A percentile compares a stretch with the other conserved stretches of the same genome.
These are phyloP conservation scores for Otolemur garnettii DNA, from an alignment of 2,113 vertebrate genomes.

Conservation along the genomic window DNA sequence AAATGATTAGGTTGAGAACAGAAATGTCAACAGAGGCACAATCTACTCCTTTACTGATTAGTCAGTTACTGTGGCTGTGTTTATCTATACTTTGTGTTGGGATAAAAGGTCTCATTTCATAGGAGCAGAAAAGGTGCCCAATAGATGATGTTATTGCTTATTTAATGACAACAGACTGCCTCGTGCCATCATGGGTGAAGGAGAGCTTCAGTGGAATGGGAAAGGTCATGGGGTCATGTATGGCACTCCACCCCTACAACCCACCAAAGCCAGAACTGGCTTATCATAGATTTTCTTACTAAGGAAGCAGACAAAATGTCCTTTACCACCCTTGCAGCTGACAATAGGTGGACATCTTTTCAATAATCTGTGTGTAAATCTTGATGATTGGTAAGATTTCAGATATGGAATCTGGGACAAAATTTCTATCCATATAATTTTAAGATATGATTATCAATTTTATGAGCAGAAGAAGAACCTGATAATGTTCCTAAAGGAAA, in stretches of 20 bases:
- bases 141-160: neutral
- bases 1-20: conserved; percentile 59
- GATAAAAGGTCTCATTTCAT: conserved; percentile 2
- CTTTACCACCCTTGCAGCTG: neutral
- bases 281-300: neutral
- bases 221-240: neutral
- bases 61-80: neutral
- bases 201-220: neutral
- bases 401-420: neutral
- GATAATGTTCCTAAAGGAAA: neutral
- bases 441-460: neutral
- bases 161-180: neutral
- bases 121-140: neutral
- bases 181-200: neutral
- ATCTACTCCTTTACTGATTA: conserved; percentile 36
- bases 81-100: conserved; percentile 30
- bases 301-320: neutral
- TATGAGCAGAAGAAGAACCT: neutral
- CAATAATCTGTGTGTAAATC: neutral
- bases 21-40: conserved; percentile 32
- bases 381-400: neutral
- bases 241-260: neutral
- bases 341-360: neutral
- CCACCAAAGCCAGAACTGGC: neutral
- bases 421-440: neutral